Base-by-base conservation (phyloP, 2,888 invertebrate genomes). In the Mimumesa dahlbomi region DNA sequence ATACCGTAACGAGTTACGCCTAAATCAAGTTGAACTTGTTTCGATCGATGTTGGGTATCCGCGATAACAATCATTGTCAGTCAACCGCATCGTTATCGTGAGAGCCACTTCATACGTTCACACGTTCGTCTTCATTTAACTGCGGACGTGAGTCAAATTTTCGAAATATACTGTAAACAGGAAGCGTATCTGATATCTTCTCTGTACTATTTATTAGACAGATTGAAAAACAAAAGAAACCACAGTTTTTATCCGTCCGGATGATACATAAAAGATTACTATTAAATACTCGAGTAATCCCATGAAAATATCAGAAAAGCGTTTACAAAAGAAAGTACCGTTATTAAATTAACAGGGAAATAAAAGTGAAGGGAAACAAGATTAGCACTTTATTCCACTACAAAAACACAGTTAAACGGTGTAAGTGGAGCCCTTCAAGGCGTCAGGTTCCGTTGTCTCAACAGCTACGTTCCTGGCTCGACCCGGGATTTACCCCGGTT, bases 61-160 rank as follows among this genome's bases (percentile, higher is more conserved):
- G 53, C 46, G 58, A 63, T 64, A 67, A 73, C 72, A 56, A 64
- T 61, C 53, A 57, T 61, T 42, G 54, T 61, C 53, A 48, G 54
- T 71, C 62, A 67, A 72, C 62, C 63, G 38, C 56, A 56, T 56
- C 54, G 62, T 58, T 71, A 59, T 52, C 62, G 53, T 18, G 57
- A 57, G 70, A 71, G 57, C 58, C 58, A 45, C 46, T 71, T 50
- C 25, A 25, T 40, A 16, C 38, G 36, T 43, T 38, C 58, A 45
- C 46, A 18, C 25, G 53, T 29, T 54, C 53, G 40, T 56, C 38
- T 57, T 64, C 7, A 21, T 25, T 31, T 19, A 1, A 29, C 19
- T 9, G 14, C 18, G 18, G 3, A 42, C 21, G 42, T 5, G 45
- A 18, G 45, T 63, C n/a, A 16, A 50, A 50, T 56, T 50, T 62